Base-by-base conservation (phyloP, 1,140 invertebrate species). In the Apis laboriosa region DNA sequence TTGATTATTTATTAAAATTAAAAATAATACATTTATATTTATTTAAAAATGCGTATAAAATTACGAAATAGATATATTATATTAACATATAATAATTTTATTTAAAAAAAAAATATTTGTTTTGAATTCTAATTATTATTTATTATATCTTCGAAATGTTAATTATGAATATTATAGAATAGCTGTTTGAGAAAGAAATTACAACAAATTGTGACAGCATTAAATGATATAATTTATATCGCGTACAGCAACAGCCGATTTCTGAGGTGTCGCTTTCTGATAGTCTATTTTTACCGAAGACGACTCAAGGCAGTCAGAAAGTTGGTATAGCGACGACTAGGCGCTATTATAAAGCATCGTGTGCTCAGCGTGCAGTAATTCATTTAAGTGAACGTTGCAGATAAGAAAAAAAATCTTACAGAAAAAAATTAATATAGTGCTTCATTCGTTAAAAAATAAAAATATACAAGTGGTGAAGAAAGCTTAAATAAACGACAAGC, bases 241-340 rank as follows among this genome's bases (percentile, higher is more conserved):
- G 61, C 17, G 70, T 70, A 71, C 61, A 43, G 73, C 56, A 60
- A n/a, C 58, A 60, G 74, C 71, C 87, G 81, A 84, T 76, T 88
- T 79, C 88, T 91, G 86, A 92, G 91, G 91, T 92, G 91, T 92
- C 92, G 92, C 90, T 91, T 92, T 91, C 90, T 88, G 90, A 90
- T 92, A 83, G 77, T 92, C 92, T 92, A 92, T 92, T 92, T 92
- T 91, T 92, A 91, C 81, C 88, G 78, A 86, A 88, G 84, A 87
- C 90, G 86, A 88, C 81, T 88, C 87, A 90, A 91, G 86, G 83
- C 90, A 90, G 91, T 91, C 86, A 87, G 68, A 75, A 85, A 87
- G 89, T 88, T 82, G 88, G 90, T 91, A 86, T 89, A 88, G 88
- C 89, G 80, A 89, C 84, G 86, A 84, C 86, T 89, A 85, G 85